A percentile compares a stretch with the other conserved stretches of the same genome.
phyloP scores from a whole-genome alignment of 1,140 invertebrate genomes.

The Tachypleus tridentatus region DNA sequence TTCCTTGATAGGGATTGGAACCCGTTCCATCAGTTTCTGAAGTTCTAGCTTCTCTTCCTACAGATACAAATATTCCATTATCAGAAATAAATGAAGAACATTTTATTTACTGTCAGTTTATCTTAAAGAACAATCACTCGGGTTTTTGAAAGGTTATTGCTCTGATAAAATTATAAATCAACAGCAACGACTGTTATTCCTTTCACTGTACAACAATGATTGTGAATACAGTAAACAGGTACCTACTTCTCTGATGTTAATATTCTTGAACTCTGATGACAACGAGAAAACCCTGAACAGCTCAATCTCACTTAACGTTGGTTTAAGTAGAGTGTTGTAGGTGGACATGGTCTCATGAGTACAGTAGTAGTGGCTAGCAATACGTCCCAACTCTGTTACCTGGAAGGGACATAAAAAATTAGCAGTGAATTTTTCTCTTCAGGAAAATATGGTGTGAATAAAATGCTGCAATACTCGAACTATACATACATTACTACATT shows the following conservation, averaged over 20 bases:
- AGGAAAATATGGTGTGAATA: too few species aligned
- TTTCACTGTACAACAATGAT: background rate
- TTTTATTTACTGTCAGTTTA: too few species aligned
- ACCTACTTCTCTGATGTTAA: slow-evolving; percentile 69
- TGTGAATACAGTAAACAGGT: too few species aligned
- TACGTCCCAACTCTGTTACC: slow-evolving; percentile 85
- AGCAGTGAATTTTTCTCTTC: too few species aligned
- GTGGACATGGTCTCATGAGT: slow-evolving; percentile 93
- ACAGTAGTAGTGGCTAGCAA: slow-evolving; percentile 96
- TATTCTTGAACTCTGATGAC: slow-evolving; percentile 86
- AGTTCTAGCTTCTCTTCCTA: slow-evolving; percentile 93
- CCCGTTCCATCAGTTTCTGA: slow-evolving; percentile 91
- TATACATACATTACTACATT: background rate
- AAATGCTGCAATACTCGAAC: too few species aligned
- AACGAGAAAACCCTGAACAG: slow-evolving; percentile 97
- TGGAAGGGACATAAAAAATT: slow-evolving; percentile 18
- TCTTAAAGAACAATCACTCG: too few species aligned
- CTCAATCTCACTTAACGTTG: slow-evolving; percentile 94
- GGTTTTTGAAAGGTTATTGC: too few species aligned
- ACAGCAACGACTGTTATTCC: slow-evolving; percentile 1
- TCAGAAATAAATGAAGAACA: too few species aligned
- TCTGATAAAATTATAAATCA: slow-evolving; percentile 4
- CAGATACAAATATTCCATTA: slow-evolving; percentile 2
- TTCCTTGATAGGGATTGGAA: slow-evolving; percentile 98
- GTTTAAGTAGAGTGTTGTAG: slow-evolving; percentile 94